These are phyloP conservation scores for Zelleria hepariella DNA, from an alignment of 2,888 invertebrate genomes.

Conservation along the genomic window DNA sequence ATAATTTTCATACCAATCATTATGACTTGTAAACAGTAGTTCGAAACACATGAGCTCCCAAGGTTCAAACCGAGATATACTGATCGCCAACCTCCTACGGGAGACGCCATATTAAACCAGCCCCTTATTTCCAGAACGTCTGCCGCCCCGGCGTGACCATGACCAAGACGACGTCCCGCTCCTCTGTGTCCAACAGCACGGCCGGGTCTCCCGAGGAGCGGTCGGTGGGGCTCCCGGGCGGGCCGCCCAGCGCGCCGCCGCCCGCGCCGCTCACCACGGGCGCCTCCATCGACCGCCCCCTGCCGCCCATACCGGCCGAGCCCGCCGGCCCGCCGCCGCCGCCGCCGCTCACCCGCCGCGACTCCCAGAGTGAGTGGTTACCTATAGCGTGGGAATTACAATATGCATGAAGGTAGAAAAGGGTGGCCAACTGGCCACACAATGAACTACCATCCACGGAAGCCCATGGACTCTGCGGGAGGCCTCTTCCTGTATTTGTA, in stretches of 20 bases:
- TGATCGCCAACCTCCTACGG: too few species aligned
- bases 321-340: constrained; percentile 58
- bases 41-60: too few species aligned
- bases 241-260: constrained; percentile 55
- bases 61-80: too few species aligned
- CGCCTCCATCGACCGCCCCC: constrained; percentile 67
- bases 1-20: too few species aligned
- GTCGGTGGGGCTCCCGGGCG: constrained; percentile 27
- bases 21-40: too few species aligned
- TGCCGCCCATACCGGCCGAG: constrained; percentile 75
- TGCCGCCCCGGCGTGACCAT: constrained; percentile 49
- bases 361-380: constrained; percentile 79
- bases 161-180: constrained; percentile 53
- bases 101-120: too few species aligned
- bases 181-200: constrained; percentile 67
- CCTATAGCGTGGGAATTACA: too few species aligned
- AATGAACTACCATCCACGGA: too few species aligned
- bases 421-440: too few species aligned
- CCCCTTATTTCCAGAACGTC: constrained; percentile 28
- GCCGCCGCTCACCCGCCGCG: constrained; percentile 71
- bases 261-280: constrained; percentile 49
- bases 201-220: constrained; percentile 61
- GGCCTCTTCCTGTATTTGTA: too few species aligned
- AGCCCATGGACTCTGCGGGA: too few species aligned
- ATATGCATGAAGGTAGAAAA: too few species aligned